Conservation (phyloP, 1,140 invertebrate species). For the Halictus rubicundus region DNA sequence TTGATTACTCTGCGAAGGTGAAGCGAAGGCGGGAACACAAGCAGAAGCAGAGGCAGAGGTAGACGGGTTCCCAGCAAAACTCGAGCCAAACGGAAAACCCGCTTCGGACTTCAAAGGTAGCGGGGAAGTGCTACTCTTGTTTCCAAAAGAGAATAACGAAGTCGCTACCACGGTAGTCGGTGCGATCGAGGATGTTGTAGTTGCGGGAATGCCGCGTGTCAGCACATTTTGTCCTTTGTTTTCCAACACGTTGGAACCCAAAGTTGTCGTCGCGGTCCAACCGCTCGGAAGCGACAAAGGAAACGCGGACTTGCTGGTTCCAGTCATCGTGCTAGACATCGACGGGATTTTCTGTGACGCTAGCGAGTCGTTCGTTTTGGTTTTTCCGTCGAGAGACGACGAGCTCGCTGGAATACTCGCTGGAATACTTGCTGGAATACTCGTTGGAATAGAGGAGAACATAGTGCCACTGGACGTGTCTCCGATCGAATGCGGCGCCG, state of each 20-base stretch:
- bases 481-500: background rate
- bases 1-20: background rate
- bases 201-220: background rate
- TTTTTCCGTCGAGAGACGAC: background rate
- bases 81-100: conserved; percentile 12
- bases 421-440: background rate
- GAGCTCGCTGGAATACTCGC: background rate
- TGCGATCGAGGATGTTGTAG: background rate
- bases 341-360: background rate
- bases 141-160: conserved; percentile 33
- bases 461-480: background rate
- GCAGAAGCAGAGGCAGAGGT: no score
- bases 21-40: no score
- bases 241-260: background rate
- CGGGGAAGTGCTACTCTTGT: background rate
- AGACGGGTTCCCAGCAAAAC: no score
- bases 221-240: background rate
- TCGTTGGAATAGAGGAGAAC: background rate
- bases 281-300: background rate
- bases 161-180: background rate
- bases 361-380: background rate
- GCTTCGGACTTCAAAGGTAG: conserved; percentile 16
- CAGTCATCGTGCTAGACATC: background rate
- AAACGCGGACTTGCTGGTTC: background rate
- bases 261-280: background rate